phyloP scores from a whole-genome alignment of 2,888 invertebrate species.

The Therioaphis trifolii region DNA sequence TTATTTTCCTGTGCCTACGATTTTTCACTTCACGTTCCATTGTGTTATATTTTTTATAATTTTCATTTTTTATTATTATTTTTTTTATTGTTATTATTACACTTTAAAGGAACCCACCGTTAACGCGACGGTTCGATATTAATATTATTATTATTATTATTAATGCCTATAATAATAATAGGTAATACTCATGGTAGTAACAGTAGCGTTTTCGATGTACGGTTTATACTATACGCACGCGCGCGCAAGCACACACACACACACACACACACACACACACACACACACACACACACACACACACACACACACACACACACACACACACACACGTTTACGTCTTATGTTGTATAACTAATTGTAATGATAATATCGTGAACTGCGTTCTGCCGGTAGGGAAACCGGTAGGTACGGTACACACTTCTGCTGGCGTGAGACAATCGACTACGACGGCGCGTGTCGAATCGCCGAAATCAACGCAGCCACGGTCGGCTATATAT shows the following conservation, averaged over 20 bases:
- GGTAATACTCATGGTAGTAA: not conserved
- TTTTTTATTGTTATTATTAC: not conserved
- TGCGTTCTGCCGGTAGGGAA: not conserved
- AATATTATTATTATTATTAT: not conserved
- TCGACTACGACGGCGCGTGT: constrained; percentile 7
- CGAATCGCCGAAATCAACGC: constrained; percentile 43
- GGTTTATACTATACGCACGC: too few relatives aligned
- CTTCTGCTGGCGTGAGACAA: constrained; percentile 40
- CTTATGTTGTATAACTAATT: not conserved
- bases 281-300: too few relatives aligned
- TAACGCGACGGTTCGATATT: not conserved
- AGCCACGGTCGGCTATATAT: constrained; percentile 31
- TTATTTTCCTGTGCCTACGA: constrained; percentile 22
- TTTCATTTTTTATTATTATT: not conserved
- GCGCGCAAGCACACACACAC: too few relatives aligned
- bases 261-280: too few relatives aligned
- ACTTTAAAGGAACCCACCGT: not conserved
- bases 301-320: too few relatives aligned
- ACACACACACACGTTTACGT: not conserved
- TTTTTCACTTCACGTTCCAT: constrained; percentile 12
- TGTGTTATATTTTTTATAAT: not conserved
- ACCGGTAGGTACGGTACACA: not conserved
- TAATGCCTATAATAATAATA: not conserved
- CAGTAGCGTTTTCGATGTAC: not conserved
- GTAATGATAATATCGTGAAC: not conserved